These are phyloP conservation scores for Felis chaus DNA, from an alignment of 2,113 vertebrate genomes.

Conservation along the genomic window DNA sequence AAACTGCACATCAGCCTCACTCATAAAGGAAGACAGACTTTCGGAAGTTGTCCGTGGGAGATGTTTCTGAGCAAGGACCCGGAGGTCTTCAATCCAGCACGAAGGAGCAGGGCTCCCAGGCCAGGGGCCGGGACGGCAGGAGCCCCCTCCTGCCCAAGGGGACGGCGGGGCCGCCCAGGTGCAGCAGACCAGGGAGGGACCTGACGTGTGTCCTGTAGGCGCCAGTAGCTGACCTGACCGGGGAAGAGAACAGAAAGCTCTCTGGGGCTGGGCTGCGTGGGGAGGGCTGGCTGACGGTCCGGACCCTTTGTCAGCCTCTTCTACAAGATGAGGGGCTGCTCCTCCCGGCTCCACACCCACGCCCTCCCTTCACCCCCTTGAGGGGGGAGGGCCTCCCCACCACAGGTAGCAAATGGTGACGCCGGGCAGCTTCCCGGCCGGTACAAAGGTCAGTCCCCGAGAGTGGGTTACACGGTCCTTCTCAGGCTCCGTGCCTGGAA, in stretches of 20 bases:
- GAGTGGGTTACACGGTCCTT: background rate
- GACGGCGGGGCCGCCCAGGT: fast-evolving
- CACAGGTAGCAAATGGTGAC: fast-evolving
- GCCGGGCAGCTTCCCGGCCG: background rate
- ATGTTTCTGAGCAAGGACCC: background rate
- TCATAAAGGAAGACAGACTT: background rate
- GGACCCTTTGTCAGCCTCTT: fast-evolving
- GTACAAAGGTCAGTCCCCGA: background rate
- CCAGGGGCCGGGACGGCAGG: background rate
- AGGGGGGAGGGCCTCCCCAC: background rate
- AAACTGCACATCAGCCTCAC: too few species aligned
- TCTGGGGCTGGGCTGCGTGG: fast-evolving
- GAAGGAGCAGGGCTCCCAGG: background rate
- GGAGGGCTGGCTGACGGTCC: fast-evolving
- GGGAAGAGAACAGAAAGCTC: background rate
- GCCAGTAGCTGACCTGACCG: fast-evolving
- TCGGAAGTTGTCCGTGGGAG: background rate
- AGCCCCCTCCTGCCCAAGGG: background rate
- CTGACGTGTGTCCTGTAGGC: fast-evolving
- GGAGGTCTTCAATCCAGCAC: background rate
- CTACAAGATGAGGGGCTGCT: background rate
- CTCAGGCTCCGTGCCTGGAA: too few species aligned
- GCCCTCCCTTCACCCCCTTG: too few species aligned
- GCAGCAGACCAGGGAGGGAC: background rate
- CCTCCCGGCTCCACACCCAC: background rate